A percentile compares a stretch with the other conserved stretches of the same genome.
phyloP scores from a whole-genome alignment of 2,888 invertebrate species.

The Drosophila acutilabella region DNA sequence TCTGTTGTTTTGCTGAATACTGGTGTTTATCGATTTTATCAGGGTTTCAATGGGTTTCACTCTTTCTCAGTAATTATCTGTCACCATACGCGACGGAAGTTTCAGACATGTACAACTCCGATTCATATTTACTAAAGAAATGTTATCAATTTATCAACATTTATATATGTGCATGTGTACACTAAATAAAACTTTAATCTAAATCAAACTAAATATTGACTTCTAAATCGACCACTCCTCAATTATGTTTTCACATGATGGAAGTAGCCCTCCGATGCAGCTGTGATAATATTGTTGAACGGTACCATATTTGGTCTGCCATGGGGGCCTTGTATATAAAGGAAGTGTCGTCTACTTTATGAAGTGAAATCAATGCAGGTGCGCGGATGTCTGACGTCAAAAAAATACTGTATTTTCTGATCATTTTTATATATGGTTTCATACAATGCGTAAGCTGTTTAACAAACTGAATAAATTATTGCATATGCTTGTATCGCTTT shows the following conservation, averaged over 20 bases:
- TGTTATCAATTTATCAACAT: conserved; percentile 57
- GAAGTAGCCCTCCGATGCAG: conserved; percentile 46
- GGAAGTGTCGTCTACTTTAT: conserved; percentile 51
- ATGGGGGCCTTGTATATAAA: conserved; percentile 17
- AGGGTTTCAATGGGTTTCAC: conserved; percentile 22
- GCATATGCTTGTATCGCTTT: not conserved
- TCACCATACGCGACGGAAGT: conserved; percentile 67
- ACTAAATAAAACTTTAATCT: not conserved
- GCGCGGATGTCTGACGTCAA: conserved; percentile 56
- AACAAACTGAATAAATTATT: not conserved
- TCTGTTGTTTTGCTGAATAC: not conserved
- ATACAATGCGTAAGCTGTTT: not conserved
- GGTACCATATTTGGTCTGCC: conserved; percentile 58
- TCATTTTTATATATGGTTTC: conserved; percentile 3
- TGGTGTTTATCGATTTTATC: conserved; percentile 37
- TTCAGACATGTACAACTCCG: conserved; percentile 39
- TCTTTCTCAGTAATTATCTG: conserved; percentile 59
- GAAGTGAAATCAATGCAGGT: conserved; percentile 70
- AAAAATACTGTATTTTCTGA: not conserved
- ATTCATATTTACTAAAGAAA: conserved; percentile 19
- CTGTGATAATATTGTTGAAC: conserved; percentile 53
- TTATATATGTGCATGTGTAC: conserved; percentile 13
- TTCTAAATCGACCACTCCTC: conserved; percentile 2
- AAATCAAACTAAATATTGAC: not conserved
- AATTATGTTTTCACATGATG: conserved; percentile 11